Evolutionary conservation across 2,888 invertebrate genomes (phyloP).

Genomic region (Amblyjoppa proteus): DNA sequence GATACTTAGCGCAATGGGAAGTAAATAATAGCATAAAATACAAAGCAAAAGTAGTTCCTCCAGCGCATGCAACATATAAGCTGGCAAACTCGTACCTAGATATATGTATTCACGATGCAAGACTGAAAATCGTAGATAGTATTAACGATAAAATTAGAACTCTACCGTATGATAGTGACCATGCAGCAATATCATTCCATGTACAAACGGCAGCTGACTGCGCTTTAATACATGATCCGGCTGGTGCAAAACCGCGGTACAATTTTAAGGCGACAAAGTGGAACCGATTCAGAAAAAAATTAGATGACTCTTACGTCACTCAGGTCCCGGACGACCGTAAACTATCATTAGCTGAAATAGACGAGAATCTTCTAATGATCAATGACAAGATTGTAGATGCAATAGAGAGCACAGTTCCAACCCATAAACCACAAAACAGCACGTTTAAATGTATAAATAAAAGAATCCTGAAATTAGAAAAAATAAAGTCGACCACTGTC

Average conservation of each 20-base stretch:
- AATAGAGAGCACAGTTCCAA: background rate
- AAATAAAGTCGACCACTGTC: background rate
- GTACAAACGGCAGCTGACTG: background rate
- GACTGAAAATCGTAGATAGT: background rate
- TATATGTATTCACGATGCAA: background rate
- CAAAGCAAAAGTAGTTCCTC: background rate
- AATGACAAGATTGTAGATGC: background rate
- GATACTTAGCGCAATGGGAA: conserved; percentile 8
- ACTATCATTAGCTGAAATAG: background rate
- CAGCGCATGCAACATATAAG: conserved; percentile 10
- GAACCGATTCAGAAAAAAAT: conserved; percentile 4
- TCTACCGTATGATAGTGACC: conserved; percentile 33
- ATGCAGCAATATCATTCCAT: background rate
- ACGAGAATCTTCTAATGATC: background rate
- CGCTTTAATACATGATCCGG: background rate
- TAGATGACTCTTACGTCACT: background rate
- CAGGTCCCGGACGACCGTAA: conserved; percentile 1
- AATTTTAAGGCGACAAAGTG: conserved; percentile 18
- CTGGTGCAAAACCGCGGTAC: background rate
- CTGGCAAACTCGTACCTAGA: conserved; percentile 3
- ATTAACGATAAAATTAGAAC: background rate
- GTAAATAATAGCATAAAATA: background rate
- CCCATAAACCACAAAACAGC: background rate
- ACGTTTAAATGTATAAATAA: background rate
- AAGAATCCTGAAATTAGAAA: background rate